Conservation (phyloP, 1,140 invertebrate genomes). For the Homalodisca vitripennis region DNA sequence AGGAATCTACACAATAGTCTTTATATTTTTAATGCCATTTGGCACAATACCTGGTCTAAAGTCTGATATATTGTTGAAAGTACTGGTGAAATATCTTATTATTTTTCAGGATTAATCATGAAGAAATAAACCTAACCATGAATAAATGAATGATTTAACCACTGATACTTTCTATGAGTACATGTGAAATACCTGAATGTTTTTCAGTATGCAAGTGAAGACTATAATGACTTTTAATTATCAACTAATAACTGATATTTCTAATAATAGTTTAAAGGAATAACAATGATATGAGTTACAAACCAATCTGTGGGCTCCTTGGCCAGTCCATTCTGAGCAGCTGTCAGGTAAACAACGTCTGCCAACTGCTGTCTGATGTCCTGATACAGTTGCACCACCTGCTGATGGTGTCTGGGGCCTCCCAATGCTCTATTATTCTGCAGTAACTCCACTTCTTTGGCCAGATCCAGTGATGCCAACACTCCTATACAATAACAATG, state of each 20-base stretch:
- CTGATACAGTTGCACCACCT: slow-evolving; percentile 76
- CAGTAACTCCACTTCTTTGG: slow-evolving; percentile 68
- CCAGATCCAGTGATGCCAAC: slow-evolving; percentile 53
- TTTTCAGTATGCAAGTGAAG: too few species aligned
- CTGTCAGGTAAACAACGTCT: slow-evolving; percentile 83
- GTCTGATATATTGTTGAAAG: too few species aligned
- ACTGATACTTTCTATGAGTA: too few species aligned
- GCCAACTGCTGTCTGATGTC: slow-evolving; percentile 77
- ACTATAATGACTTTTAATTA: not conserved
- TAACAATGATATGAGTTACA: slow-evolving; percentile 43
- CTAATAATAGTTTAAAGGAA: slow-evolving; percentile 43
- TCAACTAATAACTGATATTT: not conserved
- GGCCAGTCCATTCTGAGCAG: slow-evolving; percentile 77
- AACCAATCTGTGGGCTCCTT: slow-evolving; percentile 57
- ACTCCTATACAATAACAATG: slow-evolving; percentile 36
- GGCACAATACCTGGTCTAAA: too few species aligned
- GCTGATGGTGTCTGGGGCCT: slow-evolving; percentile 76
- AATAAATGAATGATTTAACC: too few species aligned
- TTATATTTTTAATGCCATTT: too few species aligned
- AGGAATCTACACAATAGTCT: too few species aligned
- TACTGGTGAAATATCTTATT: too few species aligned
- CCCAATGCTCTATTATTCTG: slow-evolving; percentile 87
- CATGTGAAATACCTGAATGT: too few species aligned
- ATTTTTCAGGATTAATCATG: too few species aligned
- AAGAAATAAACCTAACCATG: too few species aligned